Base-by-base conservation (phyloP, 2,113 vertebrate species). In the Dipodomys spectabilis region DNA sequence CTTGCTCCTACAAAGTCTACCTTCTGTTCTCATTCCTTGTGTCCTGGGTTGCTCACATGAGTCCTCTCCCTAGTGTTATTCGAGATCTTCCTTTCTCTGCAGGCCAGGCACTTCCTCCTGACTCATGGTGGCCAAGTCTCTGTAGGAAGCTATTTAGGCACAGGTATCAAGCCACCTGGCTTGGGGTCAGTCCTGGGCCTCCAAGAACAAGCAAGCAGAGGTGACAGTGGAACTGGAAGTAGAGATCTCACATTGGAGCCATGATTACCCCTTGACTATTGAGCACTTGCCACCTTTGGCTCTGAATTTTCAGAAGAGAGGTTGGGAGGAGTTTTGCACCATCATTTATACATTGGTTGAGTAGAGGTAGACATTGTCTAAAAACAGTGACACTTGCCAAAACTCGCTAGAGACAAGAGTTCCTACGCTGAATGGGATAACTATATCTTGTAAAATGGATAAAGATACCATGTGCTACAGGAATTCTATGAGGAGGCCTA, bases 381-480 rank as follows among this genome's bases (percentile, higher is more conserved):
- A 57, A 65, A 73, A 65, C 2, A 11, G 6, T 44, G 20, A 10
- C 5, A 4, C 25, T 73, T 0, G 0, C n/a, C 39, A 83, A 5
- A 44, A 30, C 35, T 30, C 28, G 45, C 9, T 9, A 13, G 10
- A 25, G 9, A 45, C 25, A 49, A 65, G 57, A 20, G 8, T 22
- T 13, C 20, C 57, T 44, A 23, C 72, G 7, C 10, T n/a, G 73
- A 44, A 65, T 13, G n/a, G 28, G 27, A 12, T 44, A 6, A n/a
- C 64, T 78, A 49, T 8, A 28, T n/a, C 60, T 62, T 6, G 11
- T 32, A 72, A 65, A 73, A 22, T 64, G 10, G 16, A 5, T 53
- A 57, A 22, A 74, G 69, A 65, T 4, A 72, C 53, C 27, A 79
- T 64, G 20, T 64, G 62, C 23, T 64, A 0, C 8, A 2, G 25